These are phyloP conservation scores for Sebastes minor DNA, from an alignment of 2,797 vertebrate genomes.

Conservation along the genomic window DNA sequence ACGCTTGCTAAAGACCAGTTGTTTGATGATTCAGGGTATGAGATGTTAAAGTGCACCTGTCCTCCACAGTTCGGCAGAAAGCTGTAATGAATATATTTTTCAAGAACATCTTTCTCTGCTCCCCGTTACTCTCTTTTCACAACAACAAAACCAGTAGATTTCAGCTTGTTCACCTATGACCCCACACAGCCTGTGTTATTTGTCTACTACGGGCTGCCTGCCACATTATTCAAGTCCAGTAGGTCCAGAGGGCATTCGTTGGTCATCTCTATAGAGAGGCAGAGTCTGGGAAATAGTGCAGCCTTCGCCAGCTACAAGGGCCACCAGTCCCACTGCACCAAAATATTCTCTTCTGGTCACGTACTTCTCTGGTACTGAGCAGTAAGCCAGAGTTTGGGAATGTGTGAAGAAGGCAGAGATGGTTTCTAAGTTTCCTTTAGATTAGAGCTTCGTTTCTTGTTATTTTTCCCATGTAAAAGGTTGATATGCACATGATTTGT, in stretches of 20 bases:
- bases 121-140: neutral
- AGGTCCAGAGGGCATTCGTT: slow-evolving; percentile 31
- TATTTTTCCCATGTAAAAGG: neutral
- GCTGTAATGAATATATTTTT: neutral
- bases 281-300: slow-evolving; percentile 37
- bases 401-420: slow-evolving; percentile 15
- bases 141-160: slow-evolving; percentile 12
- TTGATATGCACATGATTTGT: neutral
- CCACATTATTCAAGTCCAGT: slow-evolving; percentile 27
- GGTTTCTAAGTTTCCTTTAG: neutral
- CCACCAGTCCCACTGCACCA: slow-evolving; percentile 58
- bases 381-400: slow-evolving; percentile 33
- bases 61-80: neutral
- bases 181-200: slow-evolving; percentile 21
- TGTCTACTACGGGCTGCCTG: slow-evolving; percentile 18
- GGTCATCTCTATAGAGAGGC: slow-evolving; percentile 29
- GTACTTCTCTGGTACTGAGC: slow-evolving; percentile 49
- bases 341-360: slow-evolving; percentile 67
- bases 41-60: slow-evolving; percentile 5
- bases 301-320: slow-evolving; percentile 23
- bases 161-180: slow-evolving; percentile 28
- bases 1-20: neutral
- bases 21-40: neutral
- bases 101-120: neutral
- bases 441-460: neutral